Conservation (phyloP, 2,113 vertebrate genomes). For the Thryonomys swinderianus region DNA sequence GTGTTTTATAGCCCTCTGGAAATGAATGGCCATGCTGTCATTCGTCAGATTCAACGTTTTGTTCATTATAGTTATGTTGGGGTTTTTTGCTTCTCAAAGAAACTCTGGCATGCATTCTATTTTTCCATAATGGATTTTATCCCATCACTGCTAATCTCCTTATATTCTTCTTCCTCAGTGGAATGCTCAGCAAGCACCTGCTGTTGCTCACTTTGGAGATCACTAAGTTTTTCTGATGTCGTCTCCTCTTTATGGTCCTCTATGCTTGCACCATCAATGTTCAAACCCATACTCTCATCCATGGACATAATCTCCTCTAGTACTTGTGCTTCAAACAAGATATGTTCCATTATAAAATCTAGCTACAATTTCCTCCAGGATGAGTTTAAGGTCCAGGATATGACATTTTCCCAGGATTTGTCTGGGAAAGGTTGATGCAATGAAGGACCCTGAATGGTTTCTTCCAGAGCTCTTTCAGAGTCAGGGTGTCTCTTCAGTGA, state of each 20-base stretch:
- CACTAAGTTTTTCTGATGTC: neutral
- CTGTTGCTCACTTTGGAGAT: neutral
- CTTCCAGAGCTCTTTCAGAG: neutral
- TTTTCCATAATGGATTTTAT: neutral
- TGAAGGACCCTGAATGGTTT: neutral
- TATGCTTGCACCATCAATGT: neutral
- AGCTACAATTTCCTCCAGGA: neutral
- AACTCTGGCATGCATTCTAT: neutral
- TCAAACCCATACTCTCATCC: neutral
- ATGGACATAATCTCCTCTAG: neutral
- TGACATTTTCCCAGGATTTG: neutral
- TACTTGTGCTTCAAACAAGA: neutral
- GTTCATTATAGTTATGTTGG: neutral
- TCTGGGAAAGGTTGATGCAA: neutral
- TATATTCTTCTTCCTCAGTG: neutral
- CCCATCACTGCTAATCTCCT: neutral
- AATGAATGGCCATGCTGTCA: neutral
- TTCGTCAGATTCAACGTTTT: neutral
- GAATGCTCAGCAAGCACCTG: neutral
- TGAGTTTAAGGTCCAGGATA: neutral
- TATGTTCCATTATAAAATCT: neutral
- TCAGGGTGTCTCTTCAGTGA: neutral
- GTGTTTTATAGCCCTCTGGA: neutral
- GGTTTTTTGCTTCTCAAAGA: neutral
- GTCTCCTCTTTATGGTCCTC: neutral